Percentiles rank a stretch among this genome's conserved stretches.
Conservation (phyloP, 2,888 invertebrate genomes). For the Plutella xylostella region DNA sequence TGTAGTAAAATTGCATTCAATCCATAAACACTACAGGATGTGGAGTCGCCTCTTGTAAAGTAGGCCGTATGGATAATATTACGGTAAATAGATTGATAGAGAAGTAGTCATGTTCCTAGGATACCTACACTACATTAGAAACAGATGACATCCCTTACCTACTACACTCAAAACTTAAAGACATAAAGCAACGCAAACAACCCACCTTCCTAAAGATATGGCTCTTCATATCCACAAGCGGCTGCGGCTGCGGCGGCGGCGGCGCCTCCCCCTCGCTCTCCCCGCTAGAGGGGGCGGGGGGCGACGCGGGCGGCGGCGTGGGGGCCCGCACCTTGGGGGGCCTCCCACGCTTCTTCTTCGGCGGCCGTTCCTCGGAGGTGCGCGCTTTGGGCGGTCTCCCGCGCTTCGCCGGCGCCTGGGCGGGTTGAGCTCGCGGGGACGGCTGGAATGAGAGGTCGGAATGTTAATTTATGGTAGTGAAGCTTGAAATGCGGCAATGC, state of each 20-base stretch:
- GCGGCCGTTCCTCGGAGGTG: slow-evolving; percentile 40
- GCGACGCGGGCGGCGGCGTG: slow-evolving; percentile 29
- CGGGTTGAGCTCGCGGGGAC: background rate
- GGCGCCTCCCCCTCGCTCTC: slow-evolving; percentile 34
- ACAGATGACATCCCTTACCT: too few species aligned
- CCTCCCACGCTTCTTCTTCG: slow-evolving; percentile 51
- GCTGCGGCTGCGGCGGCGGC: slow-evolving; percentile 30
- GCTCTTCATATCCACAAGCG: slow-evolving; percentile 40
- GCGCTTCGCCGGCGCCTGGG: slow-evolving; percentile 40
- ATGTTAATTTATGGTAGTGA: background rate
- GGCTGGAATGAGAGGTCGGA: background rate
- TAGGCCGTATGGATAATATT: too few species aligned
- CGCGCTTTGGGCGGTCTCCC: slow-evolving; percentile 64
- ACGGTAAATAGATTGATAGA: too few species aligned
- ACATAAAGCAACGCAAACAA: too few species aligned
- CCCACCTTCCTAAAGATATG: slow-evolving; percentile 54
- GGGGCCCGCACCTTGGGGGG: slow-evolving; percentile 37
- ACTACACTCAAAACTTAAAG: too few species aligned
- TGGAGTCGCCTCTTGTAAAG: too few species aligned
- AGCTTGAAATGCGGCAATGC: background rate
- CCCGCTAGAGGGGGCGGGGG: slow-evolving; percentile 27
- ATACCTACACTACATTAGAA: too few species aligned
- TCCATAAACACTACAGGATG: too few species aligned
- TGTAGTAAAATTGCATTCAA: too few species aligned
- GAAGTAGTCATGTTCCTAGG: too few species aligned